Base-by-base conservation (phyloP, 64 coral and sea anemone species). In the Montipora cactus region DNA sequence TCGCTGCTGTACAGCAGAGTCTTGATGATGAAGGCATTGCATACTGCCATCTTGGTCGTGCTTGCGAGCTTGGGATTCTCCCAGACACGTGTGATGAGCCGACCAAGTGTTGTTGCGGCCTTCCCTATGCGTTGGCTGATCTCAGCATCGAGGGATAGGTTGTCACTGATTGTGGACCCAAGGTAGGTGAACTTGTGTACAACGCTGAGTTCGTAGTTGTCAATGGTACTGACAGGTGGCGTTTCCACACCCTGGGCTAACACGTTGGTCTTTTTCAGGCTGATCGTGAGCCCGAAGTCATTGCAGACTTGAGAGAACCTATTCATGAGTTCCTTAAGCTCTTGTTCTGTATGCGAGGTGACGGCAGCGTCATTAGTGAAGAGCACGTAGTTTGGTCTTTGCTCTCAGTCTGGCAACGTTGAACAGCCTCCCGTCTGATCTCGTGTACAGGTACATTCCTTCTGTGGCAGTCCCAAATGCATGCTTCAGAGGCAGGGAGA, bases 151-250 rank as follows among this genome's bases (percentile, higher is more conserved):
- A 28, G 28, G 28, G 28, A 28, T 28, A 90, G 62, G 55, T 79
- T 90, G 45, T 81, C 59, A 7, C 9, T 90, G 58, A 90, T 68
- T 55, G 89, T 90, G 37, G 77, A 90, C 1, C 77, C 77, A 49
- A 70, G 76, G 78, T 71, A 90, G 2, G 89, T 71, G 61, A 90
- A 81, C 45, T 90, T 28, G 22, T 80, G 89, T 53, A 90, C 77
- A 4, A 90, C 89, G 0, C 81, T 28, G 3, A 80, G 58, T 25
- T 80, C 44, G 48, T 80, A 51, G 44, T 69, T 11, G 59, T 64
- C 18, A 4, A 70, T 91, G 89, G 14, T 91, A 76, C 49, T 66
- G 5, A 47, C 9, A 5, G 55, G 73, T 76, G 49, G 15, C 11
- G 49, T 57, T 4, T 45, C 37, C 44, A 47, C 18, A 23, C 78